phyloP scores from a whole-genome alignment of 2,797 vertebrate species.

The Gambelia wislizenii region DNA sequence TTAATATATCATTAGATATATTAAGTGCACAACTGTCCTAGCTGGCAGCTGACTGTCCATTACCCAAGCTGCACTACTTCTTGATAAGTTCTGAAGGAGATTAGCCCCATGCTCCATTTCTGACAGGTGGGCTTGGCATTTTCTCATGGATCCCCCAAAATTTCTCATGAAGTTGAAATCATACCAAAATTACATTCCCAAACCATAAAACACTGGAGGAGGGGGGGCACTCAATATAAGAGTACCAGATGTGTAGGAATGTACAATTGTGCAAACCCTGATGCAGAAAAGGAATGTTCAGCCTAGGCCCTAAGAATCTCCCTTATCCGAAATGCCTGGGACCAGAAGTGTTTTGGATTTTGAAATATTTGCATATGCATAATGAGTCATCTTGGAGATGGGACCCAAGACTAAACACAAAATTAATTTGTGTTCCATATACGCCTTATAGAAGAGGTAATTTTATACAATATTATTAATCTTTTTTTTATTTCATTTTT shows the following conservation, averaged over 20 bases:
- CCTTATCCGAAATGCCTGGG: too few relatives aligned
- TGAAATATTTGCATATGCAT: too few relatives aligned
- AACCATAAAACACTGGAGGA: neutral
- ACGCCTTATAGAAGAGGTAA: too few relatives aligned
- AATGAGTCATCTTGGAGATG: too few relatives aligned
- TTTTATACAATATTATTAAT: too few relatives aligned
- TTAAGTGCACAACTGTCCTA: neutral
- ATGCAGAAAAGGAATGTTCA: neutral
- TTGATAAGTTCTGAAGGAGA: neutral
- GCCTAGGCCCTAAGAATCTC: neutral
- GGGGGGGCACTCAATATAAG: too few relatives aligned
- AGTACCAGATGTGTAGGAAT: neutral
- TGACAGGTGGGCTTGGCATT: neutral
- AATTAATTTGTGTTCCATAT: too few relatives aligned
- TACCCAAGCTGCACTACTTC: neutral
- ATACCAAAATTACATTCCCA: neutral
- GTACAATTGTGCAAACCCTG: neutral
- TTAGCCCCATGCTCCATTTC: neutral
- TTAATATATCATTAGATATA: too few relatives aligned
- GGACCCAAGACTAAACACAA: too few relatives aligned
- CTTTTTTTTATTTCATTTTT: too few relatives aligned
- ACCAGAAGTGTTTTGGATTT: too few relatives aligned
- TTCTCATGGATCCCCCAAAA: neutral
- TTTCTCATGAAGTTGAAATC: neutral
- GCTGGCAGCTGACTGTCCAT: neutral